A percentile compares a stretch with the other conserved stretches of the same genome.
phyloP scores from a whole-genome alignment of 2,888 invertebrate genomes.

The Tinea semifulvella region DNA sequence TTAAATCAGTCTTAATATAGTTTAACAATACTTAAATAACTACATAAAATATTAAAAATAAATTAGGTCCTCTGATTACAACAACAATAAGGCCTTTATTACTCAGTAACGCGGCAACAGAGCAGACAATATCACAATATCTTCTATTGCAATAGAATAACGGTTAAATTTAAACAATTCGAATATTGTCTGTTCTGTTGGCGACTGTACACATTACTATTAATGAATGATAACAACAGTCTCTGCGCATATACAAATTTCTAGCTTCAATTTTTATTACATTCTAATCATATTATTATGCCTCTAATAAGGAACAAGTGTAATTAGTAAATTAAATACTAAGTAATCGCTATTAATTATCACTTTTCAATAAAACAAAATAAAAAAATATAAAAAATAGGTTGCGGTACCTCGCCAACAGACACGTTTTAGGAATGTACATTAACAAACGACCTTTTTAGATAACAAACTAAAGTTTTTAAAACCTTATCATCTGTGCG shows the following conservation, averaged over 20 bases:
- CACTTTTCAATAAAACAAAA: slow-evolving; percentile 51
- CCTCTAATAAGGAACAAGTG: slow-evolving; percentile 13
- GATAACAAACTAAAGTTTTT: slow-evolving; percentile 36
- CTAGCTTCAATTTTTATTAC: neutral
- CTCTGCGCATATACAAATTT: slow-evolving; percentile 2
- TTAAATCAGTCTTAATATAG: slow-evolving; percentile 52
- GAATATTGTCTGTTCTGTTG: too few species aligned
- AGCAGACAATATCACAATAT: too few species aligned
- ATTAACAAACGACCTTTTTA: slow-evolving; percentile 51
- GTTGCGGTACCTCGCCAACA: slow-evolving; percentile 42
- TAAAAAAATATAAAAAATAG: slow-evolving; percentile 48
- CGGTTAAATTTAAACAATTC: too few species aligned
- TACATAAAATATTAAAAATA: neutral
- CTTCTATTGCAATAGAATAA: too few species aligned
- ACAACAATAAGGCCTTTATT: slow-evolving; percentile 5
- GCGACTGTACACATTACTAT: neutral
- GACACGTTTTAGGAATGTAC: slow-evolving; percentile 62
- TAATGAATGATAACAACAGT: neutral
- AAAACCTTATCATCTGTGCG: slow-evolving; percentile 54
- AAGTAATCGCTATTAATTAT: slow-evolving; percentile 27
- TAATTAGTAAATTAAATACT: neutral
- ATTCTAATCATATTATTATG: neutral
- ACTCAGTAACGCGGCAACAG: too few species aligned
- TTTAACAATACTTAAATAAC: slow-evolving; percentile 18
- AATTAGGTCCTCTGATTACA: slow-evolving; percentile 3